A percentile compares a stretch with the other conserved stretches of the same genome.
Conservation (phyloP, 2,113 vertebrate genomes). For the Candoia aspera region DNA sequence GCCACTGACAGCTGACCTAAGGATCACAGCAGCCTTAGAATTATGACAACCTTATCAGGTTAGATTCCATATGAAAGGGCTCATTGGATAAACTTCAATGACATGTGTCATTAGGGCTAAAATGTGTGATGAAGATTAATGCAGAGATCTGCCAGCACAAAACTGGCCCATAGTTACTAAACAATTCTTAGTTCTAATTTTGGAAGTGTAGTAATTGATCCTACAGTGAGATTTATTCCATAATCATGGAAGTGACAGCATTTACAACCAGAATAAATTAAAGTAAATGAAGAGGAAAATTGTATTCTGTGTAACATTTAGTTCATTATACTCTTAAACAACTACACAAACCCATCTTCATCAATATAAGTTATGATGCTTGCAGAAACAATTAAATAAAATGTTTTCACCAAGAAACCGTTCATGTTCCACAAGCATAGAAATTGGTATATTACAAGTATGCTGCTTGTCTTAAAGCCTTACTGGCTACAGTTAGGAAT, state of each 20-base stretch:
- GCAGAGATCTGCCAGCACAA: constrained; percentile 48
- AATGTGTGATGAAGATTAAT: constrained; percentile 58
- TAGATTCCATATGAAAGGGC: constrained; percentile 45
- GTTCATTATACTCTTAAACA: constrained; percentile 70
- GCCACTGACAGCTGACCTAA: background rate
- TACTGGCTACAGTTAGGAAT: constrained; percentile 39
- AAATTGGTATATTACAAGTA: constrained; percentile 51
- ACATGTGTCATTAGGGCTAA: constrained; percentile 43
- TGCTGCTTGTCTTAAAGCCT: constrained; percentile 35
- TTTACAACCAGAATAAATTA: constrained; percentile 75
- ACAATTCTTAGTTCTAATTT: constrained; percentile 61
- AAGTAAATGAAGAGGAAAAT: constrained; percentile 77
- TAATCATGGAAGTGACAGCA: constrained; percentile 64
- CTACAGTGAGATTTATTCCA: constrained; percentile 68
- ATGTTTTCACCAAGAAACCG: constrained; percentile 59
- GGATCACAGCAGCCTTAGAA: background rate
- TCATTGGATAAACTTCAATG: constrained; percentile 12
- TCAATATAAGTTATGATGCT: constrained; percentile 66
- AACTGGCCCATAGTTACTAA: constrained; percentile 61
- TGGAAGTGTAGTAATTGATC: constrained; percentile 67
- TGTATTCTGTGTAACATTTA: constrained; percentile 71
- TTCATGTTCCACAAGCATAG: constrained; percentile 46
- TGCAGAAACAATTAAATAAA: constrained; percentile 72
- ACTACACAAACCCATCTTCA: constrained; percentile 65
- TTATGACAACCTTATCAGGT: background rate